Conservation (phyloP, 2,797 vertebrate genomes). For the Sphaeramia orbicularis region DNA sequence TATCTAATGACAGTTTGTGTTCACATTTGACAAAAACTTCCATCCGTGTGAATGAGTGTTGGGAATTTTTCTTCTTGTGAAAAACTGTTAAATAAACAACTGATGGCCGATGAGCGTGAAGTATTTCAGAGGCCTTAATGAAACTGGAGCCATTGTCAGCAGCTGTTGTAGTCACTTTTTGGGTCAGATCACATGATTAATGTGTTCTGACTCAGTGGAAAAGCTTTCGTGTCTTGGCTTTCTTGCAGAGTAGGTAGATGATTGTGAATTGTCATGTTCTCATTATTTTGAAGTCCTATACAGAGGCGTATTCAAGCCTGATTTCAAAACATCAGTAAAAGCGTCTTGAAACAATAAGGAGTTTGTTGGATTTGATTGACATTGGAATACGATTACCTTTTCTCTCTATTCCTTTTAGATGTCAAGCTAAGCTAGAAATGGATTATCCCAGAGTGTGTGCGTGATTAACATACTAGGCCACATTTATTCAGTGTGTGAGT, state of each 20-base stretch:
- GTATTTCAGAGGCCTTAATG: conserved; percentile 29
- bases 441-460: conserved; percentile 25
- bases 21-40: conserved; percentile 4
- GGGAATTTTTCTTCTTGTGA: conserved; percentile 6
- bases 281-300: conserved; percentile 15
- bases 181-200: conserved; percentile 47
- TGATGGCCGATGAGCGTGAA: conserved; percentile 34
- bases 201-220: conserved; percentile 45
- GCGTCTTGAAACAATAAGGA: conserved; percentile 2
- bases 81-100: conserved; percentile 40
- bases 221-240: conserved; percentile 36
- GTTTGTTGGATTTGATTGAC: conserved; percentile 13
- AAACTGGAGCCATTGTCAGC: conserved; percentile 53
- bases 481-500: conserved; percentile 35
- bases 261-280: conserved; percentile 26
- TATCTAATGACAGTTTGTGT: background rate
- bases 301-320: conserved; percentile 8
- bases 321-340: conserved; percentile 7
- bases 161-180: conserved; percentile 57
- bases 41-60: background rate
- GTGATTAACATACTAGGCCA: conserved; percentile 22
- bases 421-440: conserved; percentile 24
- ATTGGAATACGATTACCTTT: conserved; percentile 15
- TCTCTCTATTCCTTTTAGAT: conserved; percentile 8
- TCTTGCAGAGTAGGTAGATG: conserved; percentile 22